A percentile compares a stretch with the other conserved stretches of the same genome.
phyloP scores from a whole-genome alignment of 2,113 vertebrate genomes.

The Dipodomys spectabilis region DNA sequence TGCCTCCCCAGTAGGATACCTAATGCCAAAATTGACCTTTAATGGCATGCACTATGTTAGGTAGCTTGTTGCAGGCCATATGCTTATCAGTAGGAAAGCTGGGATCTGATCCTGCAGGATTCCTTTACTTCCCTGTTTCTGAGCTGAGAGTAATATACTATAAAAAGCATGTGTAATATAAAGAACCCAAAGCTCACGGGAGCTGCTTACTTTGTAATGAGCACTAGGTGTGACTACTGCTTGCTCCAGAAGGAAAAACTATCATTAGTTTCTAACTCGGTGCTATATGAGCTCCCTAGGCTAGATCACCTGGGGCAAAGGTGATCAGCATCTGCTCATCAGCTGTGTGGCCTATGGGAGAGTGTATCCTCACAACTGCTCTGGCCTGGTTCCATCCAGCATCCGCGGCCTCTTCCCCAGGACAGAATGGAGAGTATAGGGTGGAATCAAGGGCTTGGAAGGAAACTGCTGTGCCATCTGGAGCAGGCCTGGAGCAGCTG shows the following conservation, averaged over 20 bases:
- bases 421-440: not conserved
- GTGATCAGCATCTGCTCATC: not conserved
- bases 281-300: not conserved
- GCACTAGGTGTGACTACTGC: not conserved
- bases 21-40: not conserved
- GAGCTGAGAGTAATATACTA: not conserved
- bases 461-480: conserved; percentile 50
- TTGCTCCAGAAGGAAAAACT: not conserved
- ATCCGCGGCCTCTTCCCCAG: not conserved
- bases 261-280: not conserved
- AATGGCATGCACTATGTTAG: no score
- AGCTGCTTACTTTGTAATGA: not conserved
- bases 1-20: no score
- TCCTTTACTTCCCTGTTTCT: not conserved
- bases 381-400: not conserved
- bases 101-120: not conserved
- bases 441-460: not conserved
- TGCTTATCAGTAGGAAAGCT: no score
- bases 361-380: not conserved
- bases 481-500: conserved; percentile 28
- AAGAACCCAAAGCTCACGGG: not conserved
- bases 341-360: not conserved
- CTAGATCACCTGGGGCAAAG: not conserved
- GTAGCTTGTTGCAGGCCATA: not conserved
- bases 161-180: not conserved